phyloP scores from a whole-genome alignment of 2,113 vertebrate species.

The Myodes glareolus region DNA sequence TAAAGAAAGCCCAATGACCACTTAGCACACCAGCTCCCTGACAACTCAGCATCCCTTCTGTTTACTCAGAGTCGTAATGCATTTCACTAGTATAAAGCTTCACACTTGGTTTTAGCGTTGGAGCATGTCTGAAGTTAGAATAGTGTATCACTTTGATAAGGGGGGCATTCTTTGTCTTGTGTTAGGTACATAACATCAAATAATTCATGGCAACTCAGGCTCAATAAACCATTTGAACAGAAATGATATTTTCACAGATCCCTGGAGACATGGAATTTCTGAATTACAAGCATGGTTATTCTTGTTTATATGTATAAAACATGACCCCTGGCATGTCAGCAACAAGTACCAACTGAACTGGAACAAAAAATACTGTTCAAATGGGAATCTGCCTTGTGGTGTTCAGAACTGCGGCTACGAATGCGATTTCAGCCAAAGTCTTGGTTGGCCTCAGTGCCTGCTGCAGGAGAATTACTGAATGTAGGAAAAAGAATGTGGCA shows the following conservation, averaged over 20 bases:
- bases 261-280: background rate
- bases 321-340: background rate
- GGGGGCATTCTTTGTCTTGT: background rate
- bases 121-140: background rate
- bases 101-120: background rate
- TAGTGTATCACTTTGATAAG: background rate
- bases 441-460: background rate
- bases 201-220: background rate
- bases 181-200: background rate
- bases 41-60: background rate
- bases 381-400: background rate
- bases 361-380: background rate
- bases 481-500: background rate
- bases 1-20: background rate
- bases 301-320: background rate
- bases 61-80: background rate
- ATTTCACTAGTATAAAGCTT: background rate
- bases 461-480: background rate
- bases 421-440: background rate
- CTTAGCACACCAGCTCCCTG: background rate
- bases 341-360: background rate
- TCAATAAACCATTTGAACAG: background rate
- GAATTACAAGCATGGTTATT: background rate
- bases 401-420: background rate
- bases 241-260: background rate